These are phyloP conservation scores for Drosophila ogumai DNA, from an alignment of 1,140 invertebrate genomes.

Conservation along the genomic window DNA sequence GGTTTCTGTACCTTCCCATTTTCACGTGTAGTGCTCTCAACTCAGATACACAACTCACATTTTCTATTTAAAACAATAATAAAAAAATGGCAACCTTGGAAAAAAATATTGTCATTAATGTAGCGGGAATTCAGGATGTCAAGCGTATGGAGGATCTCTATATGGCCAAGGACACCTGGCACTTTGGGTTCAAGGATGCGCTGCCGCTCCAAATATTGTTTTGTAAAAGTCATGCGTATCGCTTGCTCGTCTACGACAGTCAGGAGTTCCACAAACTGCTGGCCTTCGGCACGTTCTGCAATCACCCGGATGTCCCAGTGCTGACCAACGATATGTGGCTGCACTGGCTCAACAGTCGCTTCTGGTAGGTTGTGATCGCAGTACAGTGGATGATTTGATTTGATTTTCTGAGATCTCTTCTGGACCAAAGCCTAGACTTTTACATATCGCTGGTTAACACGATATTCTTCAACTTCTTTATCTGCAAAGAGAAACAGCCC, in stretches of 20 bases:
- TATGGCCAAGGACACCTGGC: not conserved
- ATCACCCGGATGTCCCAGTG: constrained; percentile 56
- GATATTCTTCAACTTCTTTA: constrained; percentile 59
- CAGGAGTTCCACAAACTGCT: not conserved
- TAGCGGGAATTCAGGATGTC: constrained; percentile 27
- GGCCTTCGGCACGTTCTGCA: constrained; percentile 56
- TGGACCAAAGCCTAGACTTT: constrained; percentile 36
- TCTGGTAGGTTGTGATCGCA: constrained; percentile 40
- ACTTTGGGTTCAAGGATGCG: constrained; percentile 44
- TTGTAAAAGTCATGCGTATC: constrained; percentile 38
- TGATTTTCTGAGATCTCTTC: not conserved
- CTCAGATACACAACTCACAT: constrained; percentile 5
- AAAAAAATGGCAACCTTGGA: constrained; percentile 17
- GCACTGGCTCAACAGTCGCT: constrained; percentile 55
- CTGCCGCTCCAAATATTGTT: constrained; percentile 32
- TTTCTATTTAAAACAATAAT: not conserved
- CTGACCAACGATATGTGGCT: constrained; percentile 60
- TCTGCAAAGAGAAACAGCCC: constrained; percentile 6
- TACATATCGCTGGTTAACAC: constrained; percentile 51
- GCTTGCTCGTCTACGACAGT: constrained; percentile 28
- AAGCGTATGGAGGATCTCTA: constrained; percentile 32
- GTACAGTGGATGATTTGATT: not conserved
- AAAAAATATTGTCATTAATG: constrained; percentile 22
- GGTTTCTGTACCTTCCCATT: constrained; percentile 3
- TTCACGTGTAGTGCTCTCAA: constrained; percentile 1